Evolutionary conservation across 2,888 invertebrate genomes (phyloP), one percentile per base, ranked within the genome.

Genomic region (Cabera pusaria): DNA sequence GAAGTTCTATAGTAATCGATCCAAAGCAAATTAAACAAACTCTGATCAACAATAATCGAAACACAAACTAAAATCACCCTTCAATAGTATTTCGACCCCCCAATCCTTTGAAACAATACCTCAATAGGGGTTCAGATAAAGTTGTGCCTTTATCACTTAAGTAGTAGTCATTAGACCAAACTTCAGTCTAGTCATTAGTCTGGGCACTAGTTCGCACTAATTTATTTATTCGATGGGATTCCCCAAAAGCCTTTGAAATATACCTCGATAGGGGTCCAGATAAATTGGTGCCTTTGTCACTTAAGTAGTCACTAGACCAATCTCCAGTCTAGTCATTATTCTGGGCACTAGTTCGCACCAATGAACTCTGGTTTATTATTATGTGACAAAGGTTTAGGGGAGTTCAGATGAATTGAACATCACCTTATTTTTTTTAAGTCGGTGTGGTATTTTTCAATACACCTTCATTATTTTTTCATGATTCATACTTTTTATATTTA

Each of bases 201-300:
- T 3, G 22, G 22, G 24, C 7, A 18, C 17, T 26, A 26, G 26
- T 2, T 26, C 10, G 26, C 9, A 26, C 26, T 26, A 26, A 26
- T 4, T 14, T n/a, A n/a, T n/a, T n/a, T n/a, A n/a, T n/a, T n/a
- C n/a, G n/a, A n/a, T n/a, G n/a, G n/a, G n/a, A n/a, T n/a, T n/a
- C n/a, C n/a, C n/a, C n/a, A n/a, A n/a, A n/a, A n/a, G 10, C 19
- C 6, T 20, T 12, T 6, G 5, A 4, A 18, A 1, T 1, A 20
- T 6, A 6, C 2, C 19, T 20, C 22, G 6, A 12, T 31, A 9
- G 21, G 22, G 8, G 1, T 14, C n/a, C 22, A n/a, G 16, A 29
- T 21, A 20, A 29, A 29, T 29, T 21, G 29, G 20, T 2, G 2
- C 7, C 14, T n/a, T n/a, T n/a, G n/a, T n/a, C n/a, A n/a, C 8